A percentile compares a stretch with the other conserved stretches of the same genome.
phyloP scores from a whole-genome alignment of 1,140 invertebrate species.

The Bathynomus jamesi region DNA sequence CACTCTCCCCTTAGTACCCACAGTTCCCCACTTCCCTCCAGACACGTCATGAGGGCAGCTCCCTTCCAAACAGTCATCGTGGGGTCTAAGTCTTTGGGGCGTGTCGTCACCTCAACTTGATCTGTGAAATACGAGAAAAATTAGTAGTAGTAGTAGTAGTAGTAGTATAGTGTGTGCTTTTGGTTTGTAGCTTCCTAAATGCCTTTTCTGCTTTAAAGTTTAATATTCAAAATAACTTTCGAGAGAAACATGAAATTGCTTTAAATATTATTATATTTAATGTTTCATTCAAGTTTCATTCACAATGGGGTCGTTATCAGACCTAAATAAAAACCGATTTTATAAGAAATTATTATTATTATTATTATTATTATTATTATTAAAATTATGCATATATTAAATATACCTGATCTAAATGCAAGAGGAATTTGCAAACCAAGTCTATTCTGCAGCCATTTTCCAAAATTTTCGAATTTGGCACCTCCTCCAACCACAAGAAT shows the following conservation, averaged over 20 bases:
- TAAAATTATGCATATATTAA: not conserved
- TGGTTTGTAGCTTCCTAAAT: too few relatives aligned
- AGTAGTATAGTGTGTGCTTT: too few relatives aligned
- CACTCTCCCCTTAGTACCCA: conserved; percentile 84
- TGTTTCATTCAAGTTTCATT: too few relatives aligned
- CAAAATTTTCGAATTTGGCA: conserved; percentile 76
- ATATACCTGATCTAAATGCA: conserved; percentile 56
- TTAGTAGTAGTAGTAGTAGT: not conserved
- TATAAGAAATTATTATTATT: not conserved
- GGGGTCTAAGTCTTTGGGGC: conserved; percentile 82
- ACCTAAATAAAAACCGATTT: too few relatives aligned
- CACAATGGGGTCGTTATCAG: too few relatives aligned
- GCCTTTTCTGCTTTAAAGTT: too few relatives aligned
- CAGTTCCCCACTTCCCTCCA: conserved; percentile 85
- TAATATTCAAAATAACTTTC: too few relatives aligned
- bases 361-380: not conserved
- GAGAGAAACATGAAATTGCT: too few relatives aligned
- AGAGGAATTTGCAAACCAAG: conserved; percentile 75
- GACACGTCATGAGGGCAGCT: conserved; percentile 80
- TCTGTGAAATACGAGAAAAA: too few relatives aligned
- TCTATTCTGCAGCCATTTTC: conserved; percentile 79
- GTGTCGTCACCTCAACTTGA: conserved; percentile 70
- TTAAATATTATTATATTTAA: too few relatives aligned
- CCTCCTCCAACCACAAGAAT: conserved; percentile 86
- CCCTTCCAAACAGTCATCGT: conserved; percentile 87